Percentiles rank a stretch among this genome's conserved stretches.
Evolutionary conservation across 2,797 vertebrate genomes (phyloP).

Genomic region (Octomys mimax): DNA sequence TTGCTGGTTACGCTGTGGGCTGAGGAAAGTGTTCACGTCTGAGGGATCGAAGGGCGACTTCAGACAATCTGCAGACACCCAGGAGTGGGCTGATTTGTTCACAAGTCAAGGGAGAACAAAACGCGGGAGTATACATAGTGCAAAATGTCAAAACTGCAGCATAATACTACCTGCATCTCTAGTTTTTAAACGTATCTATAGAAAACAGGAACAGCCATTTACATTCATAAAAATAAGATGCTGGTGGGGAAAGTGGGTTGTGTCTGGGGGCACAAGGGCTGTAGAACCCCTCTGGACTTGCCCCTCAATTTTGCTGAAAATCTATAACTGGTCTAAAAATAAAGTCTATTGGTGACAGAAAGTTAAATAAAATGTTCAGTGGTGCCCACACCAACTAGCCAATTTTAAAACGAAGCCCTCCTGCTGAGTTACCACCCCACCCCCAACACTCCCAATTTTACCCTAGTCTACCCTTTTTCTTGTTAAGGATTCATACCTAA

Average conservation of each 20-base stretch:
- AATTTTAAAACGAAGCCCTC: background rate
- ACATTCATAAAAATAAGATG: background rate
- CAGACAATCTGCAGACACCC: background rate
- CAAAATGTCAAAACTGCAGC: background rate
- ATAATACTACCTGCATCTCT: background rate
- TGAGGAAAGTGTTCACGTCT: background rate
- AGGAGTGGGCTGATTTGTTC: background rate
- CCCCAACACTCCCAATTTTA: background rate
- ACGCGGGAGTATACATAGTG: background rate
- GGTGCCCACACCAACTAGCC: background rate
- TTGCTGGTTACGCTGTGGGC: background rate
- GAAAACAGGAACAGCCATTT: background rate
- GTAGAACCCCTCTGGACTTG: too few species aligned
- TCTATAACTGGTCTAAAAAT: background rate
- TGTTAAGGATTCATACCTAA: background rate
- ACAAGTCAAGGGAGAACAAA: slow-evolving; percentile 27
- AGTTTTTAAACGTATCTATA: background rate
- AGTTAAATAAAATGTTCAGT: background rate
- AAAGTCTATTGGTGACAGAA: background rate
- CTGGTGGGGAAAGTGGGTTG: background rate
- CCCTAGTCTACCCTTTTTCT: background rate
- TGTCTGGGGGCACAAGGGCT: too few species aligned
- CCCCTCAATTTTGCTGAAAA: background rate
- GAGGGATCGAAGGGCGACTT: background rate
- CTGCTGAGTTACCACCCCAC: background rate